Conservation (phyloP, 2,888 invertebrate species). For the Rhaphigaster nebulosa region DNA sequence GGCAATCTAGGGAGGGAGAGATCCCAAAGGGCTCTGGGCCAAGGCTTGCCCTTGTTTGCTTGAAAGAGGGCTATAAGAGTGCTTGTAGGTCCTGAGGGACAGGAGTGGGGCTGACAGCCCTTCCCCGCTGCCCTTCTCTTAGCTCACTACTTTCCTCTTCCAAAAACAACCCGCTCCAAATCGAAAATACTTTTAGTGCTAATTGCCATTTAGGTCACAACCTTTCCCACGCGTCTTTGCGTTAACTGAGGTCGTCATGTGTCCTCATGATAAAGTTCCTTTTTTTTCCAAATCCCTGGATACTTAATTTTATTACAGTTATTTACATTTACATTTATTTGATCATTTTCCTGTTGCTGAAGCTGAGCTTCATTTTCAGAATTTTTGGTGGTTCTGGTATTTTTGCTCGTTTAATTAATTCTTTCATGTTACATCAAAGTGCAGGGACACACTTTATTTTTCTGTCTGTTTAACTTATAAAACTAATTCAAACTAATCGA, state of each 20-base stretch:
- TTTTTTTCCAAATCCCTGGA: too few species aligned
- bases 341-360: too few species aligned
- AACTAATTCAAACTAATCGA: too few species aligned
- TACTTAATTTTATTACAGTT: too few species aligned
- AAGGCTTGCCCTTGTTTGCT: slow-evolving; percentile 29
- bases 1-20: not conserved
- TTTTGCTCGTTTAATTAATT: too few species aligned
- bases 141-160: not conserved
- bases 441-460: too few species aligned
- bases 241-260: not conserved
- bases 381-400: too few species aligned
- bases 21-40: not conserved
- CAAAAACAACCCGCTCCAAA: not conserved
- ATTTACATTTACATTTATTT: too few species aligned
- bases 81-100: slow-evolving; percentile 41
- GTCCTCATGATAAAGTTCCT: not conserved
- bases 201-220: not conserved
- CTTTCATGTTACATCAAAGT: too few species aligned
- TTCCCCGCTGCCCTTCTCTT: not conserved
- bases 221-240: not conserved
- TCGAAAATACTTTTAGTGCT: not conserved
- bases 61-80: slow-evolving; percentile 44
- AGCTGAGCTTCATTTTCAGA: too few species aligned
- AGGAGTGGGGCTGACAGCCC: slow-evolving; percentile 1
- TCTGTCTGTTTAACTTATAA: too few species aligned